Base-by-base conservation (phyloP, 2,888 invertebrate genomes). In the Hemaris fuciformis region DNA sequence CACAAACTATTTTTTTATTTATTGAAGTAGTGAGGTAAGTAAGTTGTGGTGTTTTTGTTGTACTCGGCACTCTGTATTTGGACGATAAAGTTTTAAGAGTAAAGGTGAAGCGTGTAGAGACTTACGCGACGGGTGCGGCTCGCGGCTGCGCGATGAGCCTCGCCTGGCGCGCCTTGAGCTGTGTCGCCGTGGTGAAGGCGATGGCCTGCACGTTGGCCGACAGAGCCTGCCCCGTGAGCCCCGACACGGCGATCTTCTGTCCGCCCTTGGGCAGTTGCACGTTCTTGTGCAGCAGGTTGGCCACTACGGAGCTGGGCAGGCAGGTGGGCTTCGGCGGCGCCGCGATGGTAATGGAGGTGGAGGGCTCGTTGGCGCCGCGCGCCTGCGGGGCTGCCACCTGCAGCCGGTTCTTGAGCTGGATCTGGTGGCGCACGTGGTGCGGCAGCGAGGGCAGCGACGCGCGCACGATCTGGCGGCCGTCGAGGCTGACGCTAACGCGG, bases 171-270 rank as follows among this genome's bases (percentile, higher is more conserved):
- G 85, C 85, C 69, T 85, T 85, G 48, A 88, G 69, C 70, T 87
- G 89, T 46, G 88, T 80, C 13, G 83, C 76, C 3, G 81, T 75
- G 59, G 80, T 78, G 66, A 89, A 84, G 15, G 88, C 87, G n/a
- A 89, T 83, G 15, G 88, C 86, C 61, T 87, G 89, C 60, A 88
- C 83, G 64, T 85, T 85, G 2, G 84, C 87, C 34, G 84, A 75
- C 61, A 84, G 62, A 62, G 83, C 73, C 62, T 80, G 83, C 25
- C 77, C 82, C 8, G 76, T 77, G 3, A 80, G 74, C 0, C 80
- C 81, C 0, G 83, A 81, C 15, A 87, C 84, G 6, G 86, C 84
- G 3, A 87, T 84, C 78, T 86, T 86, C 71, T 83, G 87, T 1
- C 83, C 83, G 3, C 75, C 65, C 58, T 78, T 78, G 0, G 81